Evolutionary conservation across 2,113 vertebrate genomes (phyloP).

Genomic region (Ciconia boyciana): DNA sequence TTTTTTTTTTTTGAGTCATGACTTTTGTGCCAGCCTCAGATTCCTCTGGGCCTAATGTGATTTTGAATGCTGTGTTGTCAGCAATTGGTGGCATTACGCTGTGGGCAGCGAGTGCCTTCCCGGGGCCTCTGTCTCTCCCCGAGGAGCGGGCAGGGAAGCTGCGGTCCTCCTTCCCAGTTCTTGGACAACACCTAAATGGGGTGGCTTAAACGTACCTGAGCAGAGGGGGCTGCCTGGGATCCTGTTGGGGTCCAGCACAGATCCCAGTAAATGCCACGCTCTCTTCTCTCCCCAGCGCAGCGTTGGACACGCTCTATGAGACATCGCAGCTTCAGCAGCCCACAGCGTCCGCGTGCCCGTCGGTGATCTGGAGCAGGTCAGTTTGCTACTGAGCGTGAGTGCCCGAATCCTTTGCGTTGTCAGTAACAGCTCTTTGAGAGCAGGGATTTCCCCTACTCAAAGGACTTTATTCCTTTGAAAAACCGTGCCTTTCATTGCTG

Average conservation of each 20-base stretch:
- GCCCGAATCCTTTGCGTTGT: neutral
- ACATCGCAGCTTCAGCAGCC: neutral
- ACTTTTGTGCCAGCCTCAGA: neutral
- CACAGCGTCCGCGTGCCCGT: rapidly evolving
- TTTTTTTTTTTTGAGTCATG: neutral
- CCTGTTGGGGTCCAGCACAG: neutral
- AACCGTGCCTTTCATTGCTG: neutral
- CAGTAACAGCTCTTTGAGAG: neutral
- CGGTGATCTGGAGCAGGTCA: neutral
- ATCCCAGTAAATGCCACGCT: neutral
- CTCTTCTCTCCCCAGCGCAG: constrained; percentile 20
- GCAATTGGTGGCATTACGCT: neutral
- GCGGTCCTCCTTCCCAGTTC: neutral
- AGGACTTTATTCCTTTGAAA: neutral
- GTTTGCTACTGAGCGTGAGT: neutral
- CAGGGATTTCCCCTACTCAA: neutral
- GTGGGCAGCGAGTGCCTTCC: neutral
- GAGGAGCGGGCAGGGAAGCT: neutral
- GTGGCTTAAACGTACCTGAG: neutral
- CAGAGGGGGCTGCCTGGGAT: neutral
- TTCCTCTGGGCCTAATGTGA: neutral
- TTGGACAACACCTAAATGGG: neutral
- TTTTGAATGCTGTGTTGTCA: neutral
- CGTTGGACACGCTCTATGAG: neutral
- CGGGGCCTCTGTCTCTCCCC: neutral